phyloP scores from a whole-genome alignment of 2,113 vertebrate genomes.

The Himantopus leucocephalus region DNA sequence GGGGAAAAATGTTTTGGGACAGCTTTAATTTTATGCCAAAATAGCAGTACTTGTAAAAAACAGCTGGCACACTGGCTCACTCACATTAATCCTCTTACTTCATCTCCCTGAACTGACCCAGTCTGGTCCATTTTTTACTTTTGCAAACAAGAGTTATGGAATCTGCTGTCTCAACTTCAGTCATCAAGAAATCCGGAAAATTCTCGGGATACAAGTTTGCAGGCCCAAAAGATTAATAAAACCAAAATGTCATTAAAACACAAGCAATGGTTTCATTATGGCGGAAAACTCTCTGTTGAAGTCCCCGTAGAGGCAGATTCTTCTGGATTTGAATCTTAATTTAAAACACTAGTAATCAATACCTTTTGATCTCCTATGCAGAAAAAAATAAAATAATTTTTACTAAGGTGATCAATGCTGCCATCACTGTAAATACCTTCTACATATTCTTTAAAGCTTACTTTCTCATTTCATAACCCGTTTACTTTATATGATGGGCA shows the following conservation, averaged over 20 bases:
- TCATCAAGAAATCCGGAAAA: not conserved
- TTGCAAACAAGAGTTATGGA: not conserved
- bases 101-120: not conserved
- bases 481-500: slow-evolving; percentile 61
- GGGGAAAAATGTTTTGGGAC: not conserved
- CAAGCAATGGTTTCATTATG: not conserved
- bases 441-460: slow-evolving; percentile 49
- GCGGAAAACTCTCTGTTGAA: not conserved
- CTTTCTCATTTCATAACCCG: slow-evolving; percentile 45
- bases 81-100: not conserved
- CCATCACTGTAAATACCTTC: slow-evolving; percentile 2
- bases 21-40: not conserved
- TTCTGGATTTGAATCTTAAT: not conserved
- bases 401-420: not conserved
- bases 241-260: not conserved
- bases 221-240: not conserved
- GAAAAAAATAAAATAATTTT: not conserved
- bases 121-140: not conserved
- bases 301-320: not conserved
- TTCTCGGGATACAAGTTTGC: not conserved
- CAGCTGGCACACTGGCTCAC: not conserved
- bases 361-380: not conserved
- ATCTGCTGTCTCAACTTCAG: not conserved
- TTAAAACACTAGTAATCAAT: slow-evolving; percentile 39
- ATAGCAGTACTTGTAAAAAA: not conserved